A percentile compares a stretch with the other conserved stretches of the same genome.
Evolutionary conservation across 1,140 invertebrate species (phyloP).

Genomic region (Drosophila burlai): DNA sequence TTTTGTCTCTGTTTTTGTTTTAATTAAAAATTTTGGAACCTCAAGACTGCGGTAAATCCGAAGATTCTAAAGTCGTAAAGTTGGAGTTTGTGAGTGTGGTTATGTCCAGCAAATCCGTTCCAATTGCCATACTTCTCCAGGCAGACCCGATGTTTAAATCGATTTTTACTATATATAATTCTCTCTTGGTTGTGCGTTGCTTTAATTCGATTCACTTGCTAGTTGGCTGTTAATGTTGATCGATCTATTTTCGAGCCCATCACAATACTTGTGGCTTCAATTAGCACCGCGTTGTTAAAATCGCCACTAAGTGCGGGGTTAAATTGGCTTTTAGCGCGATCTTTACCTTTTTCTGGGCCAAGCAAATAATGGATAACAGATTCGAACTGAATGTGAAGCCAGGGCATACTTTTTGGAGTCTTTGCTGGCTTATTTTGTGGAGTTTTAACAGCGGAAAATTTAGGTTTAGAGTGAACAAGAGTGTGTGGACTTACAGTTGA

Average conservation of each 20-base stretch:
- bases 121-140: neutral
- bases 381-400: neutral
- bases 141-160: slow-evolving; percentile 4
- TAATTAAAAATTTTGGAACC: slow-evolving; percentile 26
- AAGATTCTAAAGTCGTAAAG: neutral
- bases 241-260: slow-evolving; percentile 37
- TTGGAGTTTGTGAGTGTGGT: neutral
- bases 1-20: slow-evolving; percentile 1
- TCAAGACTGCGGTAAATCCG: neutral
- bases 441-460: neutral
- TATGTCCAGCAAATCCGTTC: neutral
- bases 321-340: slow-evolving; percentile 59
- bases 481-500: slow-evolving; percentile 18
- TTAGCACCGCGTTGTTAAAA: slow-evolving; percentile 55
- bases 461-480: neutral
- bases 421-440: neutral
- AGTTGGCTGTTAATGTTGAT: slow-evolving; percentile 37
- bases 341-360: slow-evolving; percentile 23
- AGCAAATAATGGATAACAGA: slow-evolving; percentile 19
- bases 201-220: slow-evolving; percentile 29
- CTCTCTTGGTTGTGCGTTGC: slow-evolving; percentile 11
- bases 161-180: neutral
- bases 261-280: slow-evolving; percentile 42
- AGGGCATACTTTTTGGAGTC: slow-evolving; percentile 51
- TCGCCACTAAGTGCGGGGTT: slow-evolving; percentile 37